Conservation (phyloP, 2,113 vertebrate species). For the Neolamprologus longior region DNA sequence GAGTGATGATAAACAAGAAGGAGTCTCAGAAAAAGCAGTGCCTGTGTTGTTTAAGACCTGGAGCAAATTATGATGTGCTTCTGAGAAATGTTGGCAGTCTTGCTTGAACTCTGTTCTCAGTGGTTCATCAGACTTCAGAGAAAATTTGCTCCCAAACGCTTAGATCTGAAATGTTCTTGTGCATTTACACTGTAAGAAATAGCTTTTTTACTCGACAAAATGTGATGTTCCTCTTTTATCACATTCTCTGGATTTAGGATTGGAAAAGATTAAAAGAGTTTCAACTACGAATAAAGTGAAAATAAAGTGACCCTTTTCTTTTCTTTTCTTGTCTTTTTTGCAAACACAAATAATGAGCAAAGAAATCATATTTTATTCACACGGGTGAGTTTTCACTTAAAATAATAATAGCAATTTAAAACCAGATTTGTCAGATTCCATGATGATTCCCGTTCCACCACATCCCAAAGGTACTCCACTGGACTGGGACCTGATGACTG, state of each 20-base stretch:
- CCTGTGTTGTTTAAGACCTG: neutral
- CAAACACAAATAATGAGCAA: neutral
- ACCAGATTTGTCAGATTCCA: neutral
- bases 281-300: neutral
- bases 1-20: conserved; percentile 12
- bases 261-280: neutral
- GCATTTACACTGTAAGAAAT: neutral
- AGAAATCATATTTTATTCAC: neutral
- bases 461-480: neutral
- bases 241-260: rapidly evolving
- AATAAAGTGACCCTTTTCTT: neutral
- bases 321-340: neutral
- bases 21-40: neutral
- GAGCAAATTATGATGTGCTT: conserved; percentile 6
- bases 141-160: neutral
- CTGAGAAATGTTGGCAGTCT: conserved; percentile 3
- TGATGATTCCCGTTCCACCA: neutral
- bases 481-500: neutral
- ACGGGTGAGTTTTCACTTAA: neutral
- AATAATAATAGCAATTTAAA: neutral
- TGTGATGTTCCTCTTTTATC: neutral
- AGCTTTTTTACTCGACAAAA: rapidly evolving
- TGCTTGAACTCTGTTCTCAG: conserved; percentile 18
- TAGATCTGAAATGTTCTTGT: neutral
- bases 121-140: conserved; percentile 15